phyloP scores from a whole-genome alignment of 1,140 invertebrate species.

The Cotesia vestalis region DNA sequence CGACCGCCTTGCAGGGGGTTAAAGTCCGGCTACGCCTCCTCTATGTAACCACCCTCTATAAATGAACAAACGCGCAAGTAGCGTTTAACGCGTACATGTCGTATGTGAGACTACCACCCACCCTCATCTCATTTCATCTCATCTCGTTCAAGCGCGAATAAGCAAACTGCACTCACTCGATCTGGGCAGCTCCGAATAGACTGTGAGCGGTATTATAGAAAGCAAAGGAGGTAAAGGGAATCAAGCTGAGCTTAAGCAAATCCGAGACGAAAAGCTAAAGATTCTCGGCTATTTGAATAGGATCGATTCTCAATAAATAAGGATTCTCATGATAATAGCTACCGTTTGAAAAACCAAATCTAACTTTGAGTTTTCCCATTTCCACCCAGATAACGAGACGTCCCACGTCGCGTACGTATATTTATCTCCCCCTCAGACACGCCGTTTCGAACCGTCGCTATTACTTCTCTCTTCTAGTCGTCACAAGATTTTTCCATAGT shows the following conservation, averaged over 20 bases:
- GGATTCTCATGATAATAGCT: conserved; percentile 56
- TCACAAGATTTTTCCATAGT: no score
- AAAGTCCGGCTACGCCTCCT: conserved; percentile 36
- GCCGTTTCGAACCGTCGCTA: no score
- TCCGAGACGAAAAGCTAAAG: conserved; percentile 29
- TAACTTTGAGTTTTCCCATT: no score
- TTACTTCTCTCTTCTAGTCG: no score
- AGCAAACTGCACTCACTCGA: no score
- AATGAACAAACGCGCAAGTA: conserved; percentile 25
- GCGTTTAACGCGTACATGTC: not conserved
- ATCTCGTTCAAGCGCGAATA: no score
- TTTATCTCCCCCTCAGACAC: no score
- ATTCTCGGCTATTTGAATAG: conserved; percentile 51
- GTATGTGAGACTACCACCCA: not conserved
- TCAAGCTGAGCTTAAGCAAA: conserved; percentile 25
- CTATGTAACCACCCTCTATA: conserved; percentile 36
- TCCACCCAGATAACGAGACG: no score
- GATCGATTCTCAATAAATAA: conserved; percentile 59
- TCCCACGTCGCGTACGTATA: no score
- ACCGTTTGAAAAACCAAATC: conserved; percentile 38
- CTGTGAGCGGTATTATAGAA: not conserved
- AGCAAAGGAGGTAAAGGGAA: conserved; percentile 4
- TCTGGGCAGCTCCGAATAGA: no score
- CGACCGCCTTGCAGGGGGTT: conserved; percentile 34
- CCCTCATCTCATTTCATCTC: no score